Evolutionary conservation across 92 coral and sea anemone genomes (phyloP).

Genomic region (Zoanthus gigantus): DNA sequence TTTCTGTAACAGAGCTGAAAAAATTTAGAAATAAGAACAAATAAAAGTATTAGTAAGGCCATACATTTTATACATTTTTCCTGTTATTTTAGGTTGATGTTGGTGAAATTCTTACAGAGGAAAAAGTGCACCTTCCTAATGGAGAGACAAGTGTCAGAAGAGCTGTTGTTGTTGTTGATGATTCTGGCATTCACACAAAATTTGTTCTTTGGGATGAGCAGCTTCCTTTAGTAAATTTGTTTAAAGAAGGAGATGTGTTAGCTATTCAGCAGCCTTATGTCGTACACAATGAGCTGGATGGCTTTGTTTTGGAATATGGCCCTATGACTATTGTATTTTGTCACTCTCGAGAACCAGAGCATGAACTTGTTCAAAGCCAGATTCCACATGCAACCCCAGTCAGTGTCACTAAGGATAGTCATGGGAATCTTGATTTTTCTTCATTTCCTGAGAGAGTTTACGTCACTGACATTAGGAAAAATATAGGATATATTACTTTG

Average conservation of each 20-base stretch:
- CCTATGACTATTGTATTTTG: slow-evolving; percentile 89
- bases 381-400: slow-evolving; percentile 71
- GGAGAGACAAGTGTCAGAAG: slow-evolving; percentile 87
- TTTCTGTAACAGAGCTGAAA: background rate
- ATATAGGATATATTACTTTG: slow-evolving; percentile 81
- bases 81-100: slow-evolving; percentile 67
- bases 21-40: background rate
- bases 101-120: slow-evolving; percentile 76
- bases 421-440: slow-evolving; percentile 91
- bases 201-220: slow-evolving; percentile 93
- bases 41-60: background rate
- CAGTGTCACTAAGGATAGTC: slow-evolving; percentile 85
- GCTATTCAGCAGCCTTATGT: slow-evolving; percentile 87
- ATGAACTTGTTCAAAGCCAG: slow-evolving; percentile 87
- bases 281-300: slow-evolving; percentile 74
- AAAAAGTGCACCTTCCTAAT: slow-evolving; percentile 85
- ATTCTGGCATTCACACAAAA: slow-evolving; percentile 79
- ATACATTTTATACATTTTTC: background rate
- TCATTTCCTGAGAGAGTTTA: slow-evolving; percentile 87
- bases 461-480: slow-evolving; percentile 81
- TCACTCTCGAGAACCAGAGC: slow-evolving; percentile 62
- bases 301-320: slow-evolving; percentile 89
- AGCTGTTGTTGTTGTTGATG: slow-evolving; percentile 75
- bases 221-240: slow-evolving; percentile 77
- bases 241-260: slow-evolving; percentile 84